phyloP scores from a whole-genome alignment of 2,113 vertebrate species.

The Melospiza melodia region DNA sequence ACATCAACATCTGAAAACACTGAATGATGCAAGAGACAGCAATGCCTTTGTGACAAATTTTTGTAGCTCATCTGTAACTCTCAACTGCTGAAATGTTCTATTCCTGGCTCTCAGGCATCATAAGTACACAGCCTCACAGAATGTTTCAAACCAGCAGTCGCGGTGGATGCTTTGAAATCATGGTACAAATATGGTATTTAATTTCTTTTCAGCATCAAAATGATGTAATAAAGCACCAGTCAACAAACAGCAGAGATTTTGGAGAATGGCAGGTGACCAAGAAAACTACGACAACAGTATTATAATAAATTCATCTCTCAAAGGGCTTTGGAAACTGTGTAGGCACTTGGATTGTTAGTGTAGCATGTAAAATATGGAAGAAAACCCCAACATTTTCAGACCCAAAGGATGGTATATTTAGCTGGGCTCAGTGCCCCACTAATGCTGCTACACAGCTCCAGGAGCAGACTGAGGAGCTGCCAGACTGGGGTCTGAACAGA shows the following conservation, averaged over 20 bases:
- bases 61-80: neutral
- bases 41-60: neutral
- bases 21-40: neutral
- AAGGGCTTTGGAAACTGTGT: neutral
- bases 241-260: neutral
- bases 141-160: neutral
- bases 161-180: neutral
- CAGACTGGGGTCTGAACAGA: neutral
- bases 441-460: neutral
- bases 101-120: neutral
- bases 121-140: neutral
- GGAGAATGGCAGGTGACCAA: neutral
- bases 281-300: neutral
- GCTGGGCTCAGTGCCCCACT: neutral
- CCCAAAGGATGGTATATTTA: neutral
- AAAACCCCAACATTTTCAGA: neutral
- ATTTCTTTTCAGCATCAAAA: neutral
- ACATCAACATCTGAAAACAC: neutral
- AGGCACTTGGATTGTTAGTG: neutral
- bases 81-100: neutral
- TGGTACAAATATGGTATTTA: neutral
- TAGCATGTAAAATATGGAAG: neutral
- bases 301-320: neutral
- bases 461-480: neutral
- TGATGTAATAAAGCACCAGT: neutral